A percentile compares a stretch with the other conserved stretches of the same genome.
These are phyloP conservation scores for Drosophila jambulina DNA, from an alignment of 1,140 invertebrate species.

Conservation along the genomic window DNA sequence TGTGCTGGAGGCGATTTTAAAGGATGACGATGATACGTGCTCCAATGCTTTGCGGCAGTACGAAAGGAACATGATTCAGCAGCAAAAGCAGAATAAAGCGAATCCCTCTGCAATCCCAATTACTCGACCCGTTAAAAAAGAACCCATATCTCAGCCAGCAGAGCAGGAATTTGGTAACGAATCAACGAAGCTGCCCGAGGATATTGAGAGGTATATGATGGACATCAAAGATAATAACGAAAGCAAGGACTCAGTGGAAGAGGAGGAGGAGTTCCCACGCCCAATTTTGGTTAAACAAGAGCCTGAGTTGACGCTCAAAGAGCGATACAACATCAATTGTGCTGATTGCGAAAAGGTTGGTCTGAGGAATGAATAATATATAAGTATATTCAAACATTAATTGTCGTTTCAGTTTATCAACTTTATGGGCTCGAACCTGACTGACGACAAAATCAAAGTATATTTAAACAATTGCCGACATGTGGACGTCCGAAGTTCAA, in stretches of 20 bases:
- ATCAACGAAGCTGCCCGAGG: conserved; percentile 59
- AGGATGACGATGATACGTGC: conserved; percentile 57
- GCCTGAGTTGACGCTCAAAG: conserved; percentile 36
- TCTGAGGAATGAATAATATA: background rate
- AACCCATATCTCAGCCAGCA: conserved; percentile 46
- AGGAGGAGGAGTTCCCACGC: conserved; percentile 40
- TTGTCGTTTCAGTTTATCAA: conserved; percentile 57
- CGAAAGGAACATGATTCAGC: conserved; percentile 51
- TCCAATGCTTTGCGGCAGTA: conserved; percentile 36
- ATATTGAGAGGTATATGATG: conserved; percentile 58
- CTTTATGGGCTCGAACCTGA: conserved; percentile 63
- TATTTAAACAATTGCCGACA: conserved; percentile 68
- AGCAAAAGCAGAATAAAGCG: conserved; percentile 33
- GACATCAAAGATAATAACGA: conserved; percentile 35
- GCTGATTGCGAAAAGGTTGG: conserved; percentile 70
- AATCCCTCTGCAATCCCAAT: background rate
- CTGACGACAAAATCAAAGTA: conserved; percentile 58
- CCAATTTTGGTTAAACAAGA: conserved; percentile 59
- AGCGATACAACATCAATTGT: conserved; percentile 66
- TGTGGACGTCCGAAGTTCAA: conserved; percentile 23
- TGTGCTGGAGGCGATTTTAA: conserved; percentile 65
- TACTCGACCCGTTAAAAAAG: conserved; percentile 32
- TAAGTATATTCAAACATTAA: background rate
- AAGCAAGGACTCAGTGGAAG: conserved; percentile 37
- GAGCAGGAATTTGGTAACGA: conserved; percentile 54